Conservation (phyloP, 2,797 vertebrate species). For the Malurus splendens region DNA sequence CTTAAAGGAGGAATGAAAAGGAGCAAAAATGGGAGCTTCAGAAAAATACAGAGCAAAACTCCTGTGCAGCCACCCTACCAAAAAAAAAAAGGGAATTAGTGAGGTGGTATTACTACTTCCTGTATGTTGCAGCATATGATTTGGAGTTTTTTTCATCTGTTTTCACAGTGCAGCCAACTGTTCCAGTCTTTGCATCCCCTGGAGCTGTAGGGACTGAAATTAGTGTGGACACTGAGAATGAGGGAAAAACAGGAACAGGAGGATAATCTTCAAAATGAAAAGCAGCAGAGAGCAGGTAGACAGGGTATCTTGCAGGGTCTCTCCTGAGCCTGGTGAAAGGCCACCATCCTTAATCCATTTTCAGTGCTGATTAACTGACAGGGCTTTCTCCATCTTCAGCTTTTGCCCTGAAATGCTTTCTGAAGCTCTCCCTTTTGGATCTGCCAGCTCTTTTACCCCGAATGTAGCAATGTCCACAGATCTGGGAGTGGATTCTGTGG, state of each 20-base stretch:
- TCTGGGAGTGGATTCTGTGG: neutral
- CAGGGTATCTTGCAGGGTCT: neutral
- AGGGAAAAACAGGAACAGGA: neutral
- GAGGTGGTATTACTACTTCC: neutral
- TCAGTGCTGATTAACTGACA: rapidly evolving
- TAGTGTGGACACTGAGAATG: conserved; percentile 12
- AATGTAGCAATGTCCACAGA: neutral
- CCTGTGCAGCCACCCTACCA: neutral
- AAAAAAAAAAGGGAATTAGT: neutral
- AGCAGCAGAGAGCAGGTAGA: conserved; percentile 20
- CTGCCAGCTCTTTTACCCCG: neutral
- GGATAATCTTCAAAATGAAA: conserved; percentile 9
- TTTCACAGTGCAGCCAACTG: conserved; percentile 6
- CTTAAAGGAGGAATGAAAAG: neutral
- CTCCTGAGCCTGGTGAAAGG: neutral
- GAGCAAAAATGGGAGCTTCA: neutral
- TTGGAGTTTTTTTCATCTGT: neutral
- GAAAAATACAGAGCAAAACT: neutral
- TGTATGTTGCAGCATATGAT: neutral
- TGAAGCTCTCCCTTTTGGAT: neutral
- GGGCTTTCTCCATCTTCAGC: neutral
- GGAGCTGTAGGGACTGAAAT: conserved; percentile 42
- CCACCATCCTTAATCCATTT: neutral
- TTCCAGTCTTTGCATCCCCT: conserved; percentile 12
- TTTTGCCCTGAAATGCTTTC: neutral